Percentiles rank a stretch among this genome's conserved stretches.
Conservation (phyloP, 2,888 invertebrate species). For the Neoscelio sp. region DNA sequence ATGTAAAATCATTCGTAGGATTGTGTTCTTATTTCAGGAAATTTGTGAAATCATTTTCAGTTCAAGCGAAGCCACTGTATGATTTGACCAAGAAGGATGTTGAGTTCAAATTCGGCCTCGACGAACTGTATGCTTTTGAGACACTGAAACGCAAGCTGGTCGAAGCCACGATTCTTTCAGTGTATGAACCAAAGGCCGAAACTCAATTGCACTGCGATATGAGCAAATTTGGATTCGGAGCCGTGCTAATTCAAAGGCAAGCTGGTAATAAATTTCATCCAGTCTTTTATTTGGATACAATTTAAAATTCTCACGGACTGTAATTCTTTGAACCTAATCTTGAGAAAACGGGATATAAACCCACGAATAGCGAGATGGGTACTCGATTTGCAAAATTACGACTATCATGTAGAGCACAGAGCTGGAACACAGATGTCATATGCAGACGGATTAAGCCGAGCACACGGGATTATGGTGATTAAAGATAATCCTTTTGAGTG, state of each 20-base stretch:
- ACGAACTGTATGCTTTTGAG: conserved; percentile 13
- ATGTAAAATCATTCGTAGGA: too few relatives aligned
- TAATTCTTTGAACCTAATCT: not conserved
- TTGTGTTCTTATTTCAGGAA: conserved; percentile 12
- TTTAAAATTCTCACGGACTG: conserved; percentile 38
- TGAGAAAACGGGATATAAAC: conserved; percentile 23
- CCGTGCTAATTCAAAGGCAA: conserved; percentile 6
- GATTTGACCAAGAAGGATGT: not conserved
- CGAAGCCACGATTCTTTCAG: not conserved
- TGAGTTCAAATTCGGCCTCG: not conserved
- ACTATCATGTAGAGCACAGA: conserved; percentile 18
- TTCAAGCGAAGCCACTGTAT: conserved; percentile 17
- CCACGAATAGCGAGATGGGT: conserved; percentile 21
- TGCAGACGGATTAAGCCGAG: too few relatives aligned
- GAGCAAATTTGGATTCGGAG: conserved; percentile 19
- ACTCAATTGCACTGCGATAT: conserved; percentile 37
- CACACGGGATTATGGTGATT: too few relatives aligned
- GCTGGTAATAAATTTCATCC: conserved; percentile 15
- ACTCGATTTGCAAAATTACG: conserved; percentile 17
- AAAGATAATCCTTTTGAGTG: too few relatives aligned
- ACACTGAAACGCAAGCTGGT: not conserved
- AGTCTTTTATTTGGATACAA: conserved; percentile 13
- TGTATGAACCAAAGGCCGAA: conserved; percentile 9
- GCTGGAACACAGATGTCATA: not conserved
- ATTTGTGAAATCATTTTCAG: conserved; percentile 15